These are phyloP conservation scores for Pteronotus mesoamericanus DNA, from an alignment of 2,797 vertebrate species.

Conservation along the genomic window DNA sequence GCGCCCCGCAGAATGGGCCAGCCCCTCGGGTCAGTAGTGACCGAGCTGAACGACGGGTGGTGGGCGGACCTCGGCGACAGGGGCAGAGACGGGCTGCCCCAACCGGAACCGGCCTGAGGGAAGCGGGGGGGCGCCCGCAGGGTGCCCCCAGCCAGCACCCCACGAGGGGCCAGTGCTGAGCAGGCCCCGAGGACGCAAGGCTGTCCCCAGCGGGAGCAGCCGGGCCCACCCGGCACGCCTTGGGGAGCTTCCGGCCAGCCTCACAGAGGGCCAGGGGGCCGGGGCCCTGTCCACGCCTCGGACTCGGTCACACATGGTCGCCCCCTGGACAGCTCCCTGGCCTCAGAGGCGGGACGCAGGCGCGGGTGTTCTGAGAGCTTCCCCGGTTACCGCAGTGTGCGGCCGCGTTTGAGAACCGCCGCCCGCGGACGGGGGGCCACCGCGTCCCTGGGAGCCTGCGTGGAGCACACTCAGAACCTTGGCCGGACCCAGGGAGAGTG, in stretches of 20 bases:
- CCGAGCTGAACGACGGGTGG: neutral
- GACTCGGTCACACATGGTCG: neutral
- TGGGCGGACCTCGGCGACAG: neutral
- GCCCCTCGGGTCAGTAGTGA: neutral
- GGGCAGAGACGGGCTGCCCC: neutral
- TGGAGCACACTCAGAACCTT: rapidly evolving
- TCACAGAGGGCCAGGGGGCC: neutral
- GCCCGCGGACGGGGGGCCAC: rapidly evolving
- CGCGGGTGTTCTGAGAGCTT: neutral
- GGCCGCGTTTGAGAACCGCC: neutral
- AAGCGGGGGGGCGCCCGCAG: too few relatives aligned
- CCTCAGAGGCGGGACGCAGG: neutral
- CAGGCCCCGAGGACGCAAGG: neutral
- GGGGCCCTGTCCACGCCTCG: neutral
- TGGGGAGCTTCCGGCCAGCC: neutral
- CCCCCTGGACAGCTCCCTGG: neutral
- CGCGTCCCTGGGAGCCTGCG: neutral
- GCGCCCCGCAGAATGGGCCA: rapidly evolving
- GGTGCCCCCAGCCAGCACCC: rapidly evolving
- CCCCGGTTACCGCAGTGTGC: neutral
- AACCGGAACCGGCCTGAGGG: too few relatives aligned
- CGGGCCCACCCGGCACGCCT: neutral
- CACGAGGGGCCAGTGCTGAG: neutral
- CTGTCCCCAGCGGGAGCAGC: neutral
- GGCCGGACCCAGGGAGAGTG: neutral